Evolutionary conservation across 2,113 vertebrate species (phyloP).

Genomic region (Poeciliopsis prolifica): DNA sequence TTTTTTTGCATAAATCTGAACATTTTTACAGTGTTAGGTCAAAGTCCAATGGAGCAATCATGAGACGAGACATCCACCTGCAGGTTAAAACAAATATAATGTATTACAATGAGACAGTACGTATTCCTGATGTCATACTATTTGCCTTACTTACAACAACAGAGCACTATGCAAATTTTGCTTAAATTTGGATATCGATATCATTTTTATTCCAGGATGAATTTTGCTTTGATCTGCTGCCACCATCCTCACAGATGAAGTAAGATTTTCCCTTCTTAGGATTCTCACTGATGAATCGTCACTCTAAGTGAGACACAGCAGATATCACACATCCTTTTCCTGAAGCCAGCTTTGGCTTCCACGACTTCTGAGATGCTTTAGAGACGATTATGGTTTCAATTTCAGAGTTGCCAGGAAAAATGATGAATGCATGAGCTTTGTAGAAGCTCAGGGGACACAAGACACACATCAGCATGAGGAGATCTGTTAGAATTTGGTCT

Average conservation of each 20-base stretch:
- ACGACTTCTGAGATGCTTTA: slow-evolving; percentile 48
- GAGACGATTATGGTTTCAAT: slow-evolving; percentile 49
- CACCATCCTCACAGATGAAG: neutral
- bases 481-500: slow-evolving; percentile 39
- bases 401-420: slow-evolving; percentile 48
- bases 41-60: too few species aligned
- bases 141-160: too few species aligned
- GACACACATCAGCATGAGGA: slow-evolving; percentile 21
- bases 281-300: neutral
- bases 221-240: neutral
- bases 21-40: too few species aligned
- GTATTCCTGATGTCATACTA: too few species aligned
- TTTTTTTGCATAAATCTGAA: too few species aligned
- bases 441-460: slow-evolving; percentile 25
- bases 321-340: slow-evolving; percentile 36
- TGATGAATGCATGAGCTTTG: slow-evolving; percentile 68
- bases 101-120: too few species aligned
- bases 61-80: too few species aligned
- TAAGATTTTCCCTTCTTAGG: neutral
- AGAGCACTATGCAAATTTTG: too few species aligned
- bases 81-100: too few species aligned
- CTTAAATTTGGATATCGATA: too few species aligned
- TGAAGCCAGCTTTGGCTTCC: slow-evolving; percentile 41
- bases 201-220: neutral
- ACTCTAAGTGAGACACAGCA: slow-evolving; percentile 20